Percentiles rank a stretch among this genome's conserved stretches.
Conservation (phyloP, 92 coral and sea anemone genomes). For the Pocillopora grandis region DNA sequence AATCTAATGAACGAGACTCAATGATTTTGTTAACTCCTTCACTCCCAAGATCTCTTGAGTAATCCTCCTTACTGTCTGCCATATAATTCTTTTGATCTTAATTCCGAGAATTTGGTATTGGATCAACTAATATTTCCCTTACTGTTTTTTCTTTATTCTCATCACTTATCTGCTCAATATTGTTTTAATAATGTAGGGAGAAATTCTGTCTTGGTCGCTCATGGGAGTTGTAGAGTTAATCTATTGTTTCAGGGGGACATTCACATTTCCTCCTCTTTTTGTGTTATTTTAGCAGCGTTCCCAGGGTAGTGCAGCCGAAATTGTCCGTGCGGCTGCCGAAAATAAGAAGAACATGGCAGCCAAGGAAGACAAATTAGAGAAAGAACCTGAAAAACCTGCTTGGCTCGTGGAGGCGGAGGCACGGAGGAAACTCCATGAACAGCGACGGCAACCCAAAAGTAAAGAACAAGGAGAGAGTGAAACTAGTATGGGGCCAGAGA, state of each 20-base stretch:
- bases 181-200: too few species aligned
- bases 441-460: conserved; percentile 58
- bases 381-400: conserved; percentile 83
- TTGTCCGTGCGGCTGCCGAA: conserved; percentile 87
- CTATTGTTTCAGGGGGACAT: not conserved
- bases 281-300: conserved; percentile 4
- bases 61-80: too few species aligned
- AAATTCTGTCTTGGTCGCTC: too few species aligned
- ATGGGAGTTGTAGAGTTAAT: too few species aligned
- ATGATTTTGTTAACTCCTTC: too few species aligned
- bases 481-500: not conserved
- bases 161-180: too few species aligned
- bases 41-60: too few species aligned
- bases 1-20: too few species aligned
- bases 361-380: conserved; percentile 86
- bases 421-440: conserved; percentile 80
- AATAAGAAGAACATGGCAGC: conserved; percentile 74
- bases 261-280: not conserved
- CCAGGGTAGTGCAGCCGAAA: conserved; percentile 64
- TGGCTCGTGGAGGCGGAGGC: conserved; percentile 96
- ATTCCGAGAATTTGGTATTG: too few species aligned
- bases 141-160: too few species aligned
- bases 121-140: too few species aligned
- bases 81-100: too few species aligned
- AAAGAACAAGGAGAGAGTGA: conserved; percentile 45